Conservation (phyloP, 2,113 vertebrate genomes). For the Talpa occidentalis region DNA sequence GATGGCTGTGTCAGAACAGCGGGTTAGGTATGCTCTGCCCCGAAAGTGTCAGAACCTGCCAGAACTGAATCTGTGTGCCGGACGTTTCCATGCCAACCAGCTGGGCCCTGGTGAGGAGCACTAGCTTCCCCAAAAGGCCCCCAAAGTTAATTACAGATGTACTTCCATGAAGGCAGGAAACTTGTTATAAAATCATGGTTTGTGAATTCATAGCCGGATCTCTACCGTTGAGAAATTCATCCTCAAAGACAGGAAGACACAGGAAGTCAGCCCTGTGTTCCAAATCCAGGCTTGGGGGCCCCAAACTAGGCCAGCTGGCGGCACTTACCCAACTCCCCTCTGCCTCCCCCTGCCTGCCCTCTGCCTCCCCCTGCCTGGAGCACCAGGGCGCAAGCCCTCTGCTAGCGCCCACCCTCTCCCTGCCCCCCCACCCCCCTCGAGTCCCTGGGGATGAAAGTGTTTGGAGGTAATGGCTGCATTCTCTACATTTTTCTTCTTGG, state of each 20-base stretch:
- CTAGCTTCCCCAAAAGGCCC: slow-evolving; percentile 8
- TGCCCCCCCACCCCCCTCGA: not conserved
- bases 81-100: slow-evolving; percentile 61
- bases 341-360: fast-evolving
- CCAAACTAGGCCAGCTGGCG: fast-evolving
- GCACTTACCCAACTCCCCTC: too few species aligned
- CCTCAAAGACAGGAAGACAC: not conserved
- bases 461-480: not conserved
- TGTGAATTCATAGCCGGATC: not conserved
- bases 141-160: not conserved
- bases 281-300: fast-evolving
- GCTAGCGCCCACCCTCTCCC: not conserved
- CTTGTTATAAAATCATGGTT: not conserved
- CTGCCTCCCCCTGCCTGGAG: fast-evolving
- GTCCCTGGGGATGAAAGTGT: fast-evolving
- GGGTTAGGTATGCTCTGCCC: not conserved
- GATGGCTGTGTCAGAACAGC: not conserved
- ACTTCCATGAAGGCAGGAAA: not conserved
- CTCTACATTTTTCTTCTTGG: not conserved
- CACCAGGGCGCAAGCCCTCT: fast-evolving
- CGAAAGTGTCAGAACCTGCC: slow-evolving; percentile 15
- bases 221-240: not conserved
- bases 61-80: not conserved
- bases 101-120: not conserved
- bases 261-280: fast-evolving